phyloP scores from a whole-genome alignment of 2,797 vertebrate species.

The Merluccius polli region DNA sequence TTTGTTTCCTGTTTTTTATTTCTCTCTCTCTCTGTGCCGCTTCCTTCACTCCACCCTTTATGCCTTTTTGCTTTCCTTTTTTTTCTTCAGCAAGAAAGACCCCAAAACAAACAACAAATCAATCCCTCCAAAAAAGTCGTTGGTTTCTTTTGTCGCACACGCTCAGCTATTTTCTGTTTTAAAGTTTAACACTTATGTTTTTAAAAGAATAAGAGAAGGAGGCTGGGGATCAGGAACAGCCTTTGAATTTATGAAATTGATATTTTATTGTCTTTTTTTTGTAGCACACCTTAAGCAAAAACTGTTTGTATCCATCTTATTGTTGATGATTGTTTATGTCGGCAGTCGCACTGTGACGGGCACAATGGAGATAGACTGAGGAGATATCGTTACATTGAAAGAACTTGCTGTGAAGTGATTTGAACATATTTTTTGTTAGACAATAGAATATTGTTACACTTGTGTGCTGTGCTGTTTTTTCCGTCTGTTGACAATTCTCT shows the following conservation, averaged over 20 bases:
- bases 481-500: background rate
- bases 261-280: conserved; percentile 13
- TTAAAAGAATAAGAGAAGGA: background rate
- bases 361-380: conserved; percentile 27
- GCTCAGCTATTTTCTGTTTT: background rate
- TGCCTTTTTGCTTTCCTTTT: background rate
- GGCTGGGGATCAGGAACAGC: background rate
- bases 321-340: conserved; percentile 9
- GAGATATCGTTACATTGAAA: background rate
- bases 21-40: too few species aligned
- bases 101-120: background rate
- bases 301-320: conserved; percentile 18
- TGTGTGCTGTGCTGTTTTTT: background rate
- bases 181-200: background rate
- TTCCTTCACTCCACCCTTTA: too few species aligned
- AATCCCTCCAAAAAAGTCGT: background rate
- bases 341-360: conserved; percentile 26
- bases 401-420: conserved; percentile 7
- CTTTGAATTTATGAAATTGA: background rate
- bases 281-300: conserved; percentile 17
- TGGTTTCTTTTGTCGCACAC: too few species aligned
- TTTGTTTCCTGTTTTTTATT: background rate
- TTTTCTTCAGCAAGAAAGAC: background rate
- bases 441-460: conserved; percentile 7
- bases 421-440: conserved; percentile 7